Evolutionary conservation across 1,140 invertebrate genomes (phyloP).

Genomic region (Capitella teleta): DNA sequence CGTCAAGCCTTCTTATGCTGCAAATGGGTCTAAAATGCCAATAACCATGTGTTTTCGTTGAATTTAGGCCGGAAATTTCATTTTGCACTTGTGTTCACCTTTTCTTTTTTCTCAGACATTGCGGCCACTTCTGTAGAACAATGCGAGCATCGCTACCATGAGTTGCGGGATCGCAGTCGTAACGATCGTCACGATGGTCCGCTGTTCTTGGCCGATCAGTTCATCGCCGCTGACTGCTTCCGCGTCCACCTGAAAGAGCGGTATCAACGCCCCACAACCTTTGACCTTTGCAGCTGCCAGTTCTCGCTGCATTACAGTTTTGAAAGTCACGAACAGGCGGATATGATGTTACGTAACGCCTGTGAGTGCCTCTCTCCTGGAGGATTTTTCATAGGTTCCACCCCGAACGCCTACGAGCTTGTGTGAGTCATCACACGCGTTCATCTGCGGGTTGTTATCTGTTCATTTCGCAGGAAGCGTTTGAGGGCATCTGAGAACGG

Average conservation of each 20-base stretch:
- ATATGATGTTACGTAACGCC: conserved; percentile 85
- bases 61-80: too few relatives aligned
- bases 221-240: conserved; percentile 74
- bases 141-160: conserved; percentile 48
- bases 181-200: conserved; percentile 18
- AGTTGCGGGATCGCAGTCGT: conserved; percentile 32
- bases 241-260: conserved; percentile 56
- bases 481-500: conserved; percentile 50
- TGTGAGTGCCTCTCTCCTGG: conserved; percentile 74
- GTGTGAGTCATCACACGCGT: conserved; percentile 58
- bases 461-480: conserved; percentile 42
- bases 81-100: too few relatives aligned
- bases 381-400: conserved; percentile 93
- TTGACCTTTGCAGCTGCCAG: conserved; percentile 91
- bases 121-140: conserved; percentile 84
- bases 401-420: conserved; percentile 85
- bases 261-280: conserved; percentile 56
- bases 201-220: conserved; percentile 68
- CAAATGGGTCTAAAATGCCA: too few relatives aligned
- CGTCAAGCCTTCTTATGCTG: too few relatives aligned
- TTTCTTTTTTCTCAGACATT: conserved; percentile 56
- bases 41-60: too few relatives aligned
- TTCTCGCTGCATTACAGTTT: conserved; percentile 94
- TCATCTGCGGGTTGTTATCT: neutral
- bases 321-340: conserved; percentile 79